Base-by-base conservation (phyloP, 2,888 invertebrate species). In the Falcaria lacertinaria region DNA sequence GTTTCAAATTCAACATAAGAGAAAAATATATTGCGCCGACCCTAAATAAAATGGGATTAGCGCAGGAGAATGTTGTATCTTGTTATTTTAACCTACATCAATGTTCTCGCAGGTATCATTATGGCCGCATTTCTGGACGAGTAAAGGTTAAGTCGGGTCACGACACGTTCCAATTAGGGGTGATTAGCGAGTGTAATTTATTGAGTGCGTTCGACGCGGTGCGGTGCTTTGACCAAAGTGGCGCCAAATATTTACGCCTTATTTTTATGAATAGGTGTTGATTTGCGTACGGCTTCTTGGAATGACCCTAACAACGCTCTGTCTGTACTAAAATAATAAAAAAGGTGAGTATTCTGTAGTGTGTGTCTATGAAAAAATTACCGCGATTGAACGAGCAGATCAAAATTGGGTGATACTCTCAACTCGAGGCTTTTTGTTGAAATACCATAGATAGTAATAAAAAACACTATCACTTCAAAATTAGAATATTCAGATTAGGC, bases 111-210 rank as follows among this genome's bases (percentile, higher is more conserved):
- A 78, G 77, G 81, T 87, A 88, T 86, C 83, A 88, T 87, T 87
- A 86, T 86, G 80, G 86, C 83, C 79, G 82, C 75, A 81, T 81
- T 78, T 65, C 64, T 59, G 62, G 63, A 64, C 71, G 81, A 80
- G 76, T 80, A 73, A 65, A 83, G 88, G 88, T 88, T 88, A 86
- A 83, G 83, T 64, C 76, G 88, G 88, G 88, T 89, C 88, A 87
- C 85, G 84, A 81, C 83, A 79, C 79, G 71, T 75, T 78, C 88
- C 88, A 89, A 88, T 89, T 88, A 89, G 74, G 75, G 78, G 81
- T 85, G 88, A 89, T 89, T 88, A 87, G 87, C 74, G 66, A 59
- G 64, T 71, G 72, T 85, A 86, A 89, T 87, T 87, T 88, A 89
- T 88, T 81, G 83, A 78, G 87, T 85, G 87, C 75, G 78, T 72